Conservation (phyloP, 2,888 invertebrate species). For the Crocallis elinguaria region DNA sequence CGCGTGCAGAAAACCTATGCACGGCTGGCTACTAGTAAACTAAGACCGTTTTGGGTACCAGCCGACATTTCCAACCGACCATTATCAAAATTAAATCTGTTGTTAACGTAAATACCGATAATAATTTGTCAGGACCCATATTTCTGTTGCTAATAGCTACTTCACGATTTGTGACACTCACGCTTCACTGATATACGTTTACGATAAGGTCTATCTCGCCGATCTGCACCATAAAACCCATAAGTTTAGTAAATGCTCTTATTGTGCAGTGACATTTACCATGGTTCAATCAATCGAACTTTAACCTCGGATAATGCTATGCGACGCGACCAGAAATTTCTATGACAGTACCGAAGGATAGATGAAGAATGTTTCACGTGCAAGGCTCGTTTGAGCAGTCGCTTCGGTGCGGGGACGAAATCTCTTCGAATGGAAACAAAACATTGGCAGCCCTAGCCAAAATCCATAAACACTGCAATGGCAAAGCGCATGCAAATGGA, state of each 20-base stretch:
- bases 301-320: constrained; percentile 69
- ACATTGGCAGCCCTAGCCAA: constrained; percentile 82
- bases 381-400: constrained; percentile 86
- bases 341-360: constrained; percentile 58
- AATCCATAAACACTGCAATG: constrained; percentile 90
- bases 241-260: constrained; percentile 56
- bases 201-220: constrained; percentile 57
- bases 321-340: constrained; percentile 52
- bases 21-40: constrained; percentile 35
- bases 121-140: constrained; percentile 37
- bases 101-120: constrained; percentile 25
- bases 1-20: constrained; percentile 59
- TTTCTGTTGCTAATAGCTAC: constrained; percentile 30
- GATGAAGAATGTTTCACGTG: constrained; percentile 79
- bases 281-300: constrained; percentile 64
- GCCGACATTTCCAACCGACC: constrained; percentile 30
- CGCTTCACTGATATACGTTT: constrained; percentile 47
- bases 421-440: constrained; percentile 77
- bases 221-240: constrained; percentile 65
- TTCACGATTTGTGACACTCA: constrained; percentile 53
- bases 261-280: constrained; percentile 70
- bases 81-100: constrained; percentile 40
- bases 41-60: constrained; percentile 33
- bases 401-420: constrained; percentile 79
- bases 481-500: constrained; percentile 91